Evolutionary conservation across 2,888 invertebrate species (phyloP).

Genomic region (Cetonia aurata): DNA sequence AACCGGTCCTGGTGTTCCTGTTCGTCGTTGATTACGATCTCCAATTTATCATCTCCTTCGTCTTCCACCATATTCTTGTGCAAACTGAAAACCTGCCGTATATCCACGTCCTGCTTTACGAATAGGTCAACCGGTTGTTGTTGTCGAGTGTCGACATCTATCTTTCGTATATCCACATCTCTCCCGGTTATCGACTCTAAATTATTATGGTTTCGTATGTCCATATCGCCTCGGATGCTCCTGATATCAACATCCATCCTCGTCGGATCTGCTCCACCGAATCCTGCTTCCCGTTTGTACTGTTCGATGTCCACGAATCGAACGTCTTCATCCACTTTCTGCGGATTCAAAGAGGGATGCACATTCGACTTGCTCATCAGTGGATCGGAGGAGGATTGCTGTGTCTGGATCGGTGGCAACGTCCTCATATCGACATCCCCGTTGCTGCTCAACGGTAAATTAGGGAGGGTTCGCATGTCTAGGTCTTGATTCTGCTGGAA

Average conservation of each 20-base stretch:
- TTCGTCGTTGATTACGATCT: constrained; percentile 51
- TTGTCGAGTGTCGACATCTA: constrained; percentile 67
- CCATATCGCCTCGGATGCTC: constrained; percentile 43
- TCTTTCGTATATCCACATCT: constrained; percentile 47
- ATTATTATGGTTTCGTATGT: constrained; percentile 42
- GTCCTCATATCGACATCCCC: constrained; percentile 67
- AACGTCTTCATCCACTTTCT: constrained; percentile 13
- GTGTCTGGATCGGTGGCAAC: constrained; percentile 55
- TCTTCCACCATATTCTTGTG: constrained; percentile 42
- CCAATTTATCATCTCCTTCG: constrained; percentile 52
- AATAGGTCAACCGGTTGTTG: constrained; percentile 50
- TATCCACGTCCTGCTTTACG: constrained; percentile 56
- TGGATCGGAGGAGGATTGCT: constrained; percentile 1
- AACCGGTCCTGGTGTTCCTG: constrained; percentile 41
- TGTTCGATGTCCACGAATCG: constrained; percentile 42
- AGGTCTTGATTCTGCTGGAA: constrained; percentile 59
- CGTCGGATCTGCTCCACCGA: constrained; percentile 14
- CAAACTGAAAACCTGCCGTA: constrained; percentile 47
- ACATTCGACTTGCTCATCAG: constrained; percentile 37
- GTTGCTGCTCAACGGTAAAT: constrained; percentile 56
- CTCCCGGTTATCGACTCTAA: constrained; percentile 38
- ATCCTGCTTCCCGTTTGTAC: constrained; percentile 56
- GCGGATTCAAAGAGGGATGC: constrained; percentile 10
- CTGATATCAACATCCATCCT: constrained; percentile 46
- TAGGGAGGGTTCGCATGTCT: constrained; percentile 60